Evolutionary conservation across 2,888 invertebrate genomes (phyloP).

Genomic region (Horisme vitalbata): DNA sequence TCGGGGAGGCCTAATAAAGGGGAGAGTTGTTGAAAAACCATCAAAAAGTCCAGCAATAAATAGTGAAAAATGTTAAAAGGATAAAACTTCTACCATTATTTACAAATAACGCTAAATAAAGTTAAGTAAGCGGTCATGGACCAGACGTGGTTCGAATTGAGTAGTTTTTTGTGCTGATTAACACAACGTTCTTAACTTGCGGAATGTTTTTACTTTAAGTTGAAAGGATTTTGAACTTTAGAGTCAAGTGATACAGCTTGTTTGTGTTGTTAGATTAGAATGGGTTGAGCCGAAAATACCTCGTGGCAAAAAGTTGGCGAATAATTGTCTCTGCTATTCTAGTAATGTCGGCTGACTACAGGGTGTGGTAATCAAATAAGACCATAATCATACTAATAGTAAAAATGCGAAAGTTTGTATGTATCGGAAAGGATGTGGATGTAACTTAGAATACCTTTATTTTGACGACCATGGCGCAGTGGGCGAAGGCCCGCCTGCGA

Average conservation of each 20-base stretch:
- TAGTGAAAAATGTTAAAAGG: neutral
- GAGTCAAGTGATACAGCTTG: conserved; percentile 3
- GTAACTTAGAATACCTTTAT: too few relatives aligned
- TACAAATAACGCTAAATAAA: conserved; percentile 8
- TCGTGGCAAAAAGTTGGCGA: conserved; percentile 7
- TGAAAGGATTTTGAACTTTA: conserved; percentile 11
- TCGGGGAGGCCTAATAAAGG: too few relatives aligned
- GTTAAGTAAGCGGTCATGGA: conserved; percentile 28
- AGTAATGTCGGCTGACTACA: conserved; percentile 3
- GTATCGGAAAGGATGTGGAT: too few relatives aligned
- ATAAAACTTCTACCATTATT: conserved; percentile 1
- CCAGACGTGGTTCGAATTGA: conserved; percentile 33
- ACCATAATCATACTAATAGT: too few relatives aligned
- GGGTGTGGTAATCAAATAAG: neutral
- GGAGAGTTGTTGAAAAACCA: too few relatives aligned
- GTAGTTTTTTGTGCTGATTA: conserved; percentile 31
- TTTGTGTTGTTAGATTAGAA: neutral
- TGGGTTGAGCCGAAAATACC: conserved; percentile 15
- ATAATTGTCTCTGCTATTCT: conserved; percentile 7
- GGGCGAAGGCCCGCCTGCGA: too few relatives aligned
- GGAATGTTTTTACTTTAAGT: conserved; percentile 13
- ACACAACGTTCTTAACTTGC: conserved; percentile 25
- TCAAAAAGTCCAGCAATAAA: too few relatives aligned
- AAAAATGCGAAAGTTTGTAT: too few relatives aligned
- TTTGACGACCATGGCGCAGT: too few relatives aligned